A percentile compares a stretch with the other conserved stretches of the same genome.
phyloP scores from a whole-genome alignment of 2,888 invertebrate genomes.

The Apoderus coryli region DNA sequence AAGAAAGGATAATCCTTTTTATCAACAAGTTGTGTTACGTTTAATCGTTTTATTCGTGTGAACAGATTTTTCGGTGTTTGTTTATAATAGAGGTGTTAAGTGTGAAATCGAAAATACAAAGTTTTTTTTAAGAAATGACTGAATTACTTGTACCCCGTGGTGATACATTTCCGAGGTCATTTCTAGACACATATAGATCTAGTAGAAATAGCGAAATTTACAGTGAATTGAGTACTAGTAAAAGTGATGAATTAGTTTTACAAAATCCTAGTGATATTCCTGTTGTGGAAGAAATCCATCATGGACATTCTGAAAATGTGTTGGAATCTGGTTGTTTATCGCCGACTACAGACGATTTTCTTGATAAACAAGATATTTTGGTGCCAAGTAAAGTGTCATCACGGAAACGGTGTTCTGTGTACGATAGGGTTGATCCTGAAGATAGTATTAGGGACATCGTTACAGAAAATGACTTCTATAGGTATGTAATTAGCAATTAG shows the following conservation, averaged over 20 bases:
- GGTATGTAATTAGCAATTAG: slow-evolving; percentile 27
- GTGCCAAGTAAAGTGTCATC: slow-evolving; percentile 17
- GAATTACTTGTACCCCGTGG: slow-evolving; percentile 32
- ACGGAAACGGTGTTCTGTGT: slow-evolving; percentile 30
- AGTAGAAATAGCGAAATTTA: slow-evolving; percentile 29
- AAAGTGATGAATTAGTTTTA: slow-evolving; percentile 37
- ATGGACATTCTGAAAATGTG: slow-evolving; percentile 33
- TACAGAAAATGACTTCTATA: slow-evolving; percentile 46
- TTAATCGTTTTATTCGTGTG: no score
- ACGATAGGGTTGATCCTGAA: slow-evolving; percentile 45
- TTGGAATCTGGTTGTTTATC: slow-evolving; percentile 28
- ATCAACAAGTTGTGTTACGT: no score
- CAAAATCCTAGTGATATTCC: slow-evolving; percentile 33
- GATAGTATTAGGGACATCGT: slow-evolving; percentile 47
- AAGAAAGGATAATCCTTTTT: no score
- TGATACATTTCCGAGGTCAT: slow-evolving; percentile 33
- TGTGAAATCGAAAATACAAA: no score
- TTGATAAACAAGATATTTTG: slow-evolving; percentile 27
- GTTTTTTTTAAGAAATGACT: slow-evolving; percentile 31
- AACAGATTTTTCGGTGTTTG: no score
- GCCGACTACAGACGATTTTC: slow-evolving; percentile 25
- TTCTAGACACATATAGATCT: slow-evolving; percentile 31
- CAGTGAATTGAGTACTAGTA: slow-evolving; percentile 36
- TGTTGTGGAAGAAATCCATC: slow-evolving; percentile 32
- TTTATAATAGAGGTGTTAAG: no score